These are phyloP conservation scores for Microcebus jonahi DNA, from an alignment of 2,113 vertebrate species.

Conservation along the genomic window DNA sequence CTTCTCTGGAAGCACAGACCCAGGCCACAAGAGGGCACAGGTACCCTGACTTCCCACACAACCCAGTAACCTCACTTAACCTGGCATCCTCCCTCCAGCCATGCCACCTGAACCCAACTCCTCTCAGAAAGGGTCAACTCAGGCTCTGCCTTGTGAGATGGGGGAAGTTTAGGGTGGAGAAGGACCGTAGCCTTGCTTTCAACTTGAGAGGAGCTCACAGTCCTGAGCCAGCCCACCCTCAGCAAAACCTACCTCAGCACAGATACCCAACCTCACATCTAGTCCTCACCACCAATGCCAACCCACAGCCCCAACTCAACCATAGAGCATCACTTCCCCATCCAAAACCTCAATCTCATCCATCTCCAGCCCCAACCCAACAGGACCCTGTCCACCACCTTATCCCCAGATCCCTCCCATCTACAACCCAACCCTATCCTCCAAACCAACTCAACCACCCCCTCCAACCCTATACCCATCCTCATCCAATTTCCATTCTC, in stretches of 20 bases:
- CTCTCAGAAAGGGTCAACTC: neutral
- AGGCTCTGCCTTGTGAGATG: neutral
- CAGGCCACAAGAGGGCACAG: conserved; percentile 64
- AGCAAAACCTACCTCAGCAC: neutral
- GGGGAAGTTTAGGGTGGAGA: neutral
- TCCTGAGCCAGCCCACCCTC: neutral
- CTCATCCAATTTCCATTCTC: too few relatives aligned
- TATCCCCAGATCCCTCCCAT: neutral
- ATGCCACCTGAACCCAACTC: conserved; percentile 22
- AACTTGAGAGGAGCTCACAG: neutral
- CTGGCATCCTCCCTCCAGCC: conserved; percentile 29
- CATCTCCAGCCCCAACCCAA: neutral
- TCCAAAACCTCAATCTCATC: neutral
- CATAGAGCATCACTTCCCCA: neutral
- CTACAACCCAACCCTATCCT: neutral
- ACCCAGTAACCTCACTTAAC: conserved; percentile 50
- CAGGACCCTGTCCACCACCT: neutral
- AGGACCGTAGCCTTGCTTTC: neutral
- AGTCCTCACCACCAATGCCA: neutral
- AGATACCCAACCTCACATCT: neutral
- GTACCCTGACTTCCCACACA: conserved; percentile 40
- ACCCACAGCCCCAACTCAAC: too few relatives aligned
- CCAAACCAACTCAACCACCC: neutral
- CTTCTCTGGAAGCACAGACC: neutral
- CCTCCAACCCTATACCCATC: neutral